phyloP scores from a whole-genome alignment of 2,113 vertebrate species.

The Dryoscopus gambensis region DNA sequence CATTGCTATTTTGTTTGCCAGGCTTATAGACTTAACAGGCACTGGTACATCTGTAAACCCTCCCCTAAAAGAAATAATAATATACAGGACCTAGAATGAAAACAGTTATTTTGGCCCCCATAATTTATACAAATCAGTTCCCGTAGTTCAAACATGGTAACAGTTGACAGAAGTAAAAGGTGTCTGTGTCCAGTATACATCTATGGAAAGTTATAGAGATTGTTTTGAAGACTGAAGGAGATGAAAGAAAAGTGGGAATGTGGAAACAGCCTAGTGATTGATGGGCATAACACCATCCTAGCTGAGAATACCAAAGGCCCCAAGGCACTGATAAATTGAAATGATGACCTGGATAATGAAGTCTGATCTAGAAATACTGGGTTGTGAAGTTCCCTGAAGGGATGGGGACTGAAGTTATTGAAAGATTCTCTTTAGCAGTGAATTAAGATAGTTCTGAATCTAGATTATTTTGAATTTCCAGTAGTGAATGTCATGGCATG shows the following conservation, averaged over 20 bases:
- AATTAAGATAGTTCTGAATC: slow-evolving; percentile 26
- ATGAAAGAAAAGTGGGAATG: slow-evolving; percentile 17
- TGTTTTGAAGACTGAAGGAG: slow-evolving; percentile 23
- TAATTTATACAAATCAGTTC: not conserved
- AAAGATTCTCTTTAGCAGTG: slow-evolving; percentile 9
- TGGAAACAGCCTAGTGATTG: slow-evolving; percentile 45
- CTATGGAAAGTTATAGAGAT: not conserved
- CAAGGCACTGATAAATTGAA: slow-evolving; percentile 60
- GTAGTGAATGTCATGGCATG: not conserved
- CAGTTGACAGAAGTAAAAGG: not conserved
- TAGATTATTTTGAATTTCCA: slow-evolving; percentile 40
- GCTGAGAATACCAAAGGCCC: slow-evolving; percentile 26
- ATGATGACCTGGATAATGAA: slow-evolving; percentile 60
- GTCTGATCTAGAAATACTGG: slow-evolving; percentile 47
- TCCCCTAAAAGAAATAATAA: not conserved
- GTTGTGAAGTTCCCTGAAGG: slow-evolving; percentile 26
- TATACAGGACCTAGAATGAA: not conserved
- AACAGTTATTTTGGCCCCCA: not conserved
- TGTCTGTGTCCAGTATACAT: not conserved
- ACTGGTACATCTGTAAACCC: not conserved
- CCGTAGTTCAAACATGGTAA: not conserved
- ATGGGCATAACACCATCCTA: slow-evolving; percentile 29
- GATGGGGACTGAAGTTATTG: not conserved
- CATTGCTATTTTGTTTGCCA: not conserved
- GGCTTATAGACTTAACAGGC: not conserved